Percentiles rank a stretch among this genome's conserved stretches.
Evolutionary conservation across 1,140 invertebrate genomes (phyloP).

Genomic region (Aporrectodea caliginosa): DNA sequence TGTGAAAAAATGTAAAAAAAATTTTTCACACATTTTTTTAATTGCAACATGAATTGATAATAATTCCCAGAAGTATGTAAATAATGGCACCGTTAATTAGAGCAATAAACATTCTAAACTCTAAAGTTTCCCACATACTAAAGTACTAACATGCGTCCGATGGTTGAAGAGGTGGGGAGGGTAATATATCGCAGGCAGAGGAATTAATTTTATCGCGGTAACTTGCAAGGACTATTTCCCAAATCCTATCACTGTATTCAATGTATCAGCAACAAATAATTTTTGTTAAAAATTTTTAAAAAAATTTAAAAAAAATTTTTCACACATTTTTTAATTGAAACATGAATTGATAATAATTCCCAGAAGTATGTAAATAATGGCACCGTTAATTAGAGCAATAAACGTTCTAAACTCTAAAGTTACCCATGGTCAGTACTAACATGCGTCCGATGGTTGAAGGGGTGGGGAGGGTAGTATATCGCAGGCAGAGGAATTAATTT

Average conservation of each 20-base stretch:
- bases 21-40: background rate
- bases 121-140: background rate
- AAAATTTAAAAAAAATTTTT: background rate
- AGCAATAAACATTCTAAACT: background rate
- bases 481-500: too few relatives aligned
- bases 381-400: background rate
- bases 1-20: background rate
- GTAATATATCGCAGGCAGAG: background rate
- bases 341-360: background rate
- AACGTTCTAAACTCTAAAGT: background rate
- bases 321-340: background rate
- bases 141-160: background rate
- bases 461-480: too few relatives aligned
- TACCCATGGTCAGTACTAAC: background rate
- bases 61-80: background rate
- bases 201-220: too few relatives aligned
- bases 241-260: too few relatives aligned
- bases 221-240: background rate
- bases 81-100: background rate
- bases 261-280: background rate
- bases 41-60: background rate
- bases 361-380: background rate
- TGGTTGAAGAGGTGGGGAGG: background rate
- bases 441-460: background rate
- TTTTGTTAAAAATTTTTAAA: background rate